Evolutionary conservation across 2,113 vertebrate genomes (phyloP).

Genomic region (Equus quagga): DNA sequence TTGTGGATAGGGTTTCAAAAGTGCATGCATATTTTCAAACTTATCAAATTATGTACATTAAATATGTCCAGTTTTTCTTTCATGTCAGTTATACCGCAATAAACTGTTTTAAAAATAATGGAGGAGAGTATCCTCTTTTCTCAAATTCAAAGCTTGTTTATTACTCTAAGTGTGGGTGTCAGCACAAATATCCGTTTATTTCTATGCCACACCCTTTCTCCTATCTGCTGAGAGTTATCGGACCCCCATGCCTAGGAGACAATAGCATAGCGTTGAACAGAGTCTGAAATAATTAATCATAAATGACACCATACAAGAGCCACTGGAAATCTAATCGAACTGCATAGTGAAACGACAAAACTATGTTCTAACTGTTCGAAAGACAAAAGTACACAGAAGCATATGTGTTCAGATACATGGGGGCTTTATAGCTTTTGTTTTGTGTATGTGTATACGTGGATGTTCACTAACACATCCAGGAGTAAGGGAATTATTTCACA

Average conservation of each 20-base stretch:
- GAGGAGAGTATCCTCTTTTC: accelerated
- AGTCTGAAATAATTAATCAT: not conserved
- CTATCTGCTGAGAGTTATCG: not conserved
- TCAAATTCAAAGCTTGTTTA: not conserved
- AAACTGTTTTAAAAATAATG: not conserved
- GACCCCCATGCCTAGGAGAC: not conserved
- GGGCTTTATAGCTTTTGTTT: not conserved
- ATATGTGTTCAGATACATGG: not conserved
- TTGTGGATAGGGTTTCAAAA: not conserved
- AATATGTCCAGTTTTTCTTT: not conserved
- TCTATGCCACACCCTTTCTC: not conserved
- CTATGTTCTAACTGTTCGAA: not conserved
- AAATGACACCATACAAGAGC: not conserved
- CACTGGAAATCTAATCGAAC: not conserved
- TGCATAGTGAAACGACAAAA: not conserved
- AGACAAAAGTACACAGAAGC: not conserved
- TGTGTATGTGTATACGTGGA: accelerated
- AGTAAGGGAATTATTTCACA: not conserved
- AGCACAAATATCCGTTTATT: not conserved
- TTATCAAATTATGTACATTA: not conserved
- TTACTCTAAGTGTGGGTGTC: not conserved
- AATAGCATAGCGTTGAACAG: not conserved
- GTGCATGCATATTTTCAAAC: not conserved
- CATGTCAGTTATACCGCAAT: not conserved
- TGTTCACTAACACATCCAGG: not conserved